Conservation (phyloP, 1,140 invertebrate genomes). For the Lepidotrigona ventralis region DNA sequence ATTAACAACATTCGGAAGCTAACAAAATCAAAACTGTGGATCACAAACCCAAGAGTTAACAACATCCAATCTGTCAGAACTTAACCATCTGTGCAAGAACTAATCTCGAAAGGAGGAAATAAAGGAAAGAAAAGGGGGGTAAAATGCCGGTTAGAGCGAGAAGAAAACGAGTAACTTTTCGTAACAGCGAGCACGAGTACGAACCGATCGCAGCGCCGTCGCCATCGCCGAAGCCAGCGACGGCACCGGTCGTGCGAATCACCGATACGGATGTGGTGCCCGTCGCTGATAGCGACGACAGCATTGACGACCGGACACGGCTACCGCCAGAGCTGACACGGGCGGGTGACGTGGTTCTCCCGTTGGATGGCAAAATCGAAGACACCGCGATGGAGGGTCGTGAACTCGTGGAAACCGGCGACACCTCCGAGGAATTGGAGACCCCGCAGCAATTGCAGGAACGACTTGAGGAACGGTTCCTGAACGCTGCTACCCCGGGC, state of each 20-base stretch:
- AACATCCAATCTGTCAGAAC: background rate
- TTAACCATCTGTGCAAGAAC: background rate
- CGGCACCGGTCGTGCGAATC: slow-evolving; percentile 77
- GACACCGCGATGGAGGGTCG: slow-evolving; percentile 76
- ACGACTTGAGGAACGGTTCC: slow-evolving; percentile 80
- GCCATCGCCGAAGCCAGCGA: slow-evolving; percentile 74
- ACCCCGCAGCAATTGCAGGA: slow-evolving; percentile 79
- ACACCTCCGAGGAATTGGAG: slow-evolving; percentile 74
- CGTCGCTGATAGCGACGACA: slow-evolving; percentile 79
- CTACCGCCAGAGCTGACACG: slow-evolving; percentile 70
- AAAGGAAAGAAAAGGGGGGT: background rate
- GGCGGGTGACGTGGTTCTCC: slow-evolving; percentile 76
- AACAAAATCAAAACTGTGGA: background rate
- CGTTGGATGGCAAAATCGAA: slow-evolving; percentile 77
- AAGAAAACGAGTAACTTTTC: slow-evolving; percentile 49
- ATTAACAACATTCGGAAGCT: background rate
- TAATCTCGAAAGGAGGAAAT: background rate
- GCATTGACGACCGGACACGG: slow-evolving; percentile 74
- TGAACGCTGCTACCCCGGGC: slow-evolving; percentile 80
- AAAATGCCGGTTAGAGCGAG: slow-evolving; percentile 32
- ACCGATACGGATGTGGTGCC: slow-evolving; percentile 77
- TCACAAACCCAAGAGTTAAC: too few species aligned
- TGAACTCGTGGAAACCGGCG: slow-evolving; percentile 73
- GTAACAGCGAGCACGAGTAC: slow-evolving; percentile 91
- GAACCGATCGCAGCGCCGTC: slow-evolving; percentile 84